Evolutionary conservation across 2,888 invertebrate genomes (phyloP).

Genomic region (Ryuthela nishihirai): DNA sequence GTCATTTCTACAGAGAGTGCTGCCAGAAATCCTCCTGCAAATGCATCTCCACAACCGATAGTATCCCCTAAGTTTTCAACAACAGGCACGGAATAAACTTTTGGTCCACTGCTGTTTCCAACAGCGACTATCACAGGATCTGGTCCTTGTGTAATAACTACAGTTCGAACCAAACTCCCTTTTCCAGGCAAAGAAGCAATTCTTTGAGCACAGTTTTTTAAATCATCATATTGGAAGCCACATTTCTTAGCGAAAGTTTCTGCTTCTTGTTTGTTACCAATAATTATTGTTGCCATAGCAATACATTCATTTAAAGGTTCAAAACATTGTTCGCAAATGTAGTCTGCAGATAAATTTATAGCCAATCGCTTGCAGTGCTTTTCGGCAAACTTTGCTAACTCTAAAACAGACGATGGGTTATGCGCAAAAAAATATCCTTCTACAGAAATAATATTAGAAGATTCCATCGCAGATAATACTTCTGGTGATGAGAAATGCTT

Average conservation of each 20-base stretch:
- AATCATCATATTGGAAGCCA: not conserved
- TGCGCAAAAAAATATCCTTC: conserved; percentile 1
- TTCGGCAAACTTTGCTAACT: conserved; percentile 2
- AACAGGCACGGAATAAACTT: conserved; percentile 65
- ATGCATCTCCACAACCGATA: conserved; percentile 98
- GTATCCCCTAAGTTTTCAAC: conserved; percentile 87
- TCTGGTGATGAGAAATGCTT: not conserved
- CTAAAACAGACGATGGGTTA: not conserved
- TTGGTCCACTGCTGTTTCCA: conserved; percentile 49
- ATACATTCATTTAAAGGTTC: conserved; percentile 71
- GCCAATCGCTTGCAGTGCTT: not conserved
- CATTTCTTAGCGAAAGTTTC: not conserved
- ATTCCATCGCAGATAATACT: conserved; percentile 3
- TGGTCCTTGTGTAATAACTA: conserved; percentile 87
- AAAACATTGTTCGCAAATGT: conserved; percentile 81
- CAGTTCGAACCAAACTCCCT: conserved; percentile 51
- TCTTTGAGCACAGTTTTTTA: not conserved
- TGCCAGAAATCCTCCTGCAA: conserved; percentile 68
- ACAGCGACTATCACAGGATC: conserved; percentile 75
- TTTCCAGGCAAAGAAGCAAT: not conserved
- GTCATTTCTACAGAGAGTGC: not conserved
- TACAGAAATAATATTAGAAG: not conserved
- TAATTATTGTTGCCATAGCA: conserved; percentile 88
- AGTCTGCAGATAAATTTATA: conserved; percentile 70
- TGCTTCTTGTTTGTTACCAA: conserved; percentile 50